Percentiles rank a stretch among this genome's conserved stretches.
phyloP scores from a whole-genome alignment of 1,140 invertebrate species.

The Drosophila busckii region DNA sequence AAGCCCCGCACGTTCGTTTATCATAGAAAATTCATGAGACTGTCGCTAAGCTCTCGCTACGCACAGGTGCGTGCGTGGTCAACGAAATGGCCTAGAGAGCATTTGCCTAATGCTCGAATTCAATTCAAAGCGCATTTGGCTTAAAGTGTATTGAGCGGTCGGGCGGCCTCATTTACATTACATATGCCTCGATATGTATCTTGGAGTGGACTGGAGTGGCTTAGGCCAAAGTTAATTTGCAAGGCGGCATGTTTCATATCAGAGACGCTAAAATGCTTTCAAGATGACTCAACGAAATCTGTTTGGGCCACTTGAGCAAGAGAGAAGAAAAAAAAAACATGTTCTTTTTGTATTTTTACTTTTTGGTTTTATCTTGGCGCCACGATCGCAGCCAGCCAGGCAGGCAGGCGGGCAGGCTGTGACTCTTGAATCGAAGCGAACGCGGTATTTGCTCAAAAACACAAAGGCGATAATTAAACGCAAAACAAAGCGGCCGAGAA shows the following conservation, averaged over 20 bases:
- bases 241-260: constrained; percentile 72
- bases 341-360: constrained; percentile 74
- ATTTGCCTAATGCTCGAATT: constrained; percentile 67
- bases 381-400: constrained; percentile 60
- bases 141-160: no score
- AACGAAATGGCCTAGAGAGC: constrained; percentile 26
- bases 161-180: no score
- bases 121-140: constrained; percentile 38
- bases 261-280: constrained; percentile 66
- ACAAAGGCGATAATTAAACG: constrained; percentile 75
- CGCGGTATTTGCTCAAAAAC: constrained; percentile 64
- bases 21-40: constrained; percentile 72
- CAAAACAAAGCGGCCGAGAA: constrained; percentile 70
- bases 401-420: no score
- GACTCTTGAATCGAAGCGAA: no score
- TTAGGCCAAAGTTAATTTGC: constrained; percentile 75
- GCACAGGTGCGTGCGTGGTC: constrained; percentile 34
- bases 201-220: constrained; percentile 45
- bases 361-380: constrained; percentile 76
- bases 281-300: constrained; percentile 70
- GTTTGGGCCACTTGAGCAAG: constrained; percentile 63
- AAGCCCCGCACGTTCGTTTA: constrained; percentile 67
- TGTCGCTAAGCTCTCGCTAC: constrained; percentile 40
- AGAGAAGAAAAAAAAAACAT: constrained; percentile 73
- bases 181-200: constrained; percentile 25